phyloP scores from a whole-genome alignment of 2,888 invertebrate species.

The Protophormia terraenovae region DNA sequence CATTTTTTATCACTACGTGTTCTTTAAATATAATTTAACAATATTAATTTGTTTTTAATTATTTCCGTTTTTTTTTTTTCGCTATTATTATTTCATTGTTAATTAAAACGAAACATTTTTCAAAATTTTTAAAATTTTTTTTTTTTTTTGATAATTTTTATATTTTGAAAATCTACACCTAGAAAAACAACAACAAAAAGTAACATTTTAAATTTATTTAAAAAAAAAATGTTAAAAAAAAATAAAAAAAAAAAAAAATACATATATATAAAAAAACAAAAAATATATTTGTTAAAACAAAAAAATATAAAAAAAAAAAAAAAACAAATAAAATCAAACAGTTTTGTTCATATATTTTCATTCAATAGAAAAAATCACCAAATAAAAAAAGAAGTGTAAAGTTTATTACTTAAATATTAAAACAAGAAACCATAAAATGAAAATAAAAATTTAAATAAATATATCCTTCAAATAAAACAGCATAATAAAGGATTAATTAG shows the following conservation, averaged over 20 bases:
- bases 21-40: constrained; percentile 11
- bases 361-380: constrained; percentile 25
- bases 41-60: constrained; percentile 24
- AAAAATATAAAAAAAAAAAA: constrained; percentile 36
- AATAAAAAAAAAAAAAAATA: constrained; percentile 25
- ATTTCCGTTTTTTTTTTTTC: constrained; percentile 3
- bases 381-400: constrained; percentile 53
- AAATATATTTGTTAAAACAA: constrained; percentile 46
- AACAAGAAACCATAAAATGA: constrained; percentile 32
- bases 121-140: constrained; percentile 31
- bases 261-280: constrained; percentile 24
- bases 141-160: constrained; percentile 31
- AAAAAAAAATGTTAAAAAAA: constrained; percentile 39
- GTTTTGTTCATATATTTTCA: constrained; percentile 47
- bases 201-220: constrained; percentile 35
- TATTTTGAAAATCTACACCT: constrained; percentile 2
- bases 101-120: constrained; percentile 21
- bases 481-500: constrained; percentile 57
- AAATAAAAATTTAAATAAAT: constrained; percentile 6
- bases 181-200: not conserved
- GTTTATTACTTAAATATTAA: constrained; percentile 44
- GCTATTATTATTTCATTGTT: constrained; percentile 13
- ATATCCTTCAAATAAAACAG: constrained; percentile 40
- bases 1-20: not conserved
- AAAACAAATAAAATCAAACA: constrained; percentile 5